These are phyloP conservation scores for Sesamia nonagrioides DNA, from an alignment of 1,140 invertebrate species.

Conservation along the genomic window DNA sequence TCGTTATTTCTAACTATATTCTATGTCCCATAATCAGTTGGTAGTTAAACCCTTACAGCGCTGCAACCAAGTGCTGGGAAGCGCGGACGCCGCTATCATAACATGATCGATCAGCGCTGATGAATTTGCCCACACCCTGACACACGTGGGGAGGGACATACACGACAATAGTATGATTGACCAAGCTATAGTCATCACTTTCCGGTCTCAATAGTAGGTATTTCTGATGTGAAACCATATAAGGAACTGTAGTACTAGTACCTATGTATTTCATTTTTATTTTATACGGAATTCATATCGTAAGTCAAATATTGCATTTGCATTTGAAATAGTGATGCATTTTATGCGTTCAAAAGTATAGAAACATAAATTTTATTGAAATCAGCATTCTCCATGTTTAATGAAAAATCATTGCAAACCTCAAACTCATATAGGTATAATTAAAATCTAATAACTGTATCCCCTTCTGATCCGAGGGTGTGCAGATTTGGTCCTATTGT, in stretches of 20 bases:
- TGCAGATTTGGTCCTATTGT: slow-evolving; percentile 8
- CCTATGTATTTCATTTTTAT: too few species aligned
- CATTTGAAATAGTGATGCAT: too few species aligned
- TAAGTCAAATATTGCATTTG: too few species aligned
- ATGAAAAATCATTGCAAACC: not conserved
- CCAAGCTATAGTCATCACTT: too few species aligned
- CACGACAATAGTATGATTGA: too few species aligned
- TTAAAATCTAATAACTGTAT: slow-evolving; percentile 34
- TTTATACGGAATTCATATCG: too few species aligned
- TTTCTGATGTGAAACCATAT: too few species aligned
- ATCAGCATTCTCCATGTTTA: not conserved
- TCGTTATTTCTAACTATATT: not conserved
- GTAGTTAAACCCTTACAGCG: slow-evolving; percentile 13
- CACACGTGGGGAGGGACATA: not conserved
- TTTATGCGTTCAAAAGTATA: not conserved
- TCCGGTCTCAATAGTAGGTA: too few species aligned
- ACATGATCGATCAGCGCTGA: slow-evolving; percentile 55
- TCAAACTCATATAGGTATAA: slow-evolving; percentile 19
- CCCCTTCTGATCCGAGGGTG: slow-evolving; percentile 2
- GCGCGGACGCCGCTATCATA: slow-evolving; percentile 48
- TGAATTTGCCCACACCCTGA: slow-evolving; percentile 17
- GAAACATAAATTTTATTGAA: not conserved
- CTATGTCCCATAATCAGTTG: not conserved
- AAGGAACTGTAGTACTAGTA: too few species aligned
- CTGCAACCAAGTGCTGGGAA: slow-evolving; percentile 32